phyloP scores from a whole-genome alignment of 1,140 invertebrate species.

The Venustaconcha ellipsiformis region DNA sequence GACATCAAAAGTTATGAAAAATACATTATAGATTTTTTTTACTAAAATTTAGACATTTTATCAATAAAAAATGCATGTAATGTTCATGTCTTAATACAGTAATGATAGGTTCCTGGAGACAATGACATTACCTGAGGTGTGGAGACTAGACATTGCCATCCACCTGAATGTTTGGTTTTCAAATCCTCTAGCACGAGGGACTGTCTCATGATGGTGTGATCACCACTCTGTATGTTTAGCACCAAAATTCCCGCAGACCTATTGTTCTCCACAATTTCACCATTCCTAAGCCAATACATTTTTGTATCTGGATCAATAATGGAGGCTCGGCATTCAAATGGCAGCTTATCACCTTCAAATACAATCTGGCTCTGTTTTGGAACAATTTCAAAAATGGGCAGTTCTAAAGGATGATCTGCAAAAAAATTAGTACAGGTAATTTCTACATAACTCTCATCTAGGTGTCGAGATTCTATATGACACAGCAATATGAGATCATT shows the following conservation, averaged over 20 bases:
- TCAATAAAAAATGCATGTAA: neutral
- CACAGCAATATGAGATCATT: too few relatives aligned
- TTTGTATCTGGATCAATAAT: conserved; percentile 49
- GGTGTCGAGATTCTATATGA: too few relatives aligned
- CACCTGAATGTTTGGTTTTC: conserved; percentile 79
- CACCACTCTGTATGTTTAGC: conserved; percentile 46
- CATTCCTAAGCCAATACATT: conserved; percentile 64
- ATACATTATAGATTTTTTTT: too few relatives aligned
- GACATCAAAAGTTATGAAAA: too few relatives aligned
- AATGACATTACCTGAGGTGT: conserved; percentile 68
- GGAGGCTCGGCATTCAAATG: conserved; percentile 80
- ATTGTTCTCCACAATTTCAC: conserved; percentile 50
- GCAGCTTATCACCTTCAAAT: conserved; percentile 86
- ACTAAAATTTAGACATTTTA: neutral
- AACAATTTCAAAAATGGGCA: conserved; percentile 64
- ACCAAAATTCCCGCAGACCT: conserved; percentile 55
- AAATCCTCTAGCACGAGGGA: conserved; percentile 76
- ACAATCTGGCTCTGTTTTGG: conserved; percentile 75
- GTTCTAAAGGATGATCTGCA: conserved; percentile 63
- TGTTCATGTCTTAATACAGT: neutral
- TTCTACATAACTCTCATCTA: neutral
- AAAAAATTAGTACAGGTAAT: conserved; percentile 11
- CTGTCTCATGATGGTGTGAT: conserved; percentile 69
- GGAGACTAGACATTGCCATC: conserved; percentile 82
- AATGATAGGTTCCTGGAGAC: neutral